These are phyloP conservation scores for Caenorhabditis panamensis DNA, from an alignment of 2,888 invertebrate genomes.

Conservation along the genomic window DNA sequence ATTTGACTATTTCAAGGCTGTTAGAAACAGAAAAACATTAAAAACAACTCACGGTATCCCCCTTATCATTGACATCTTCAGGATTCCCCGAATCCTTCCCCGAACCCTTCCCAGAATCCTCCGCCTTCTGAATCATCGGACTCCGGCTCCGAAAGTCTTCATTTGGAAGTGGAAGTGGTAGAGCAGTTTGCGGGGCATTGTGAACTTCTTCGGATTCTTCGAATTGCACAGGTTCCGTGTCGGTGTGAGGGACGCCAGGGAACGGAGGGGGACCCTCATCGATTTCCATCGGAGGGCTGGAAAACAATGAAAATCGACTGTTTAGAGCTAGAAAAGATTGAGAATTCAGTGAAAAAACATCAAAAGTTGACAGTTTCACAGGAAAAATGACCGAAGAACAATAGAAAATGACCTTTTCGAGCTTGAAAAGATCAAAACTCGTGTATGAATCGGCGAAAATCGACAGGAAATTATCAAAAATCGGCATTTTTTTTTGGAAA, in stretches of 20 bases:
- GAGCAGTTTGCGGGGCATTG: slow-evolving; percentile 5
- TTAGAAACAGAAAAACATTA: no score
- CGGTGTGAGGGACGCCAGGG: slow-evolving; percentile 1
- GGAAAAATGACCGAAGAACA: no score
- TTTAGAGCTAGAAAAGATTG: no score
- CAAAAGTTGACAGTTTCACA: no score
- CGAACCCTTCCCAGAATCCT: no score
- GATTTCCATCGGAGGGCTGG: slow-evolving; percentile 50
- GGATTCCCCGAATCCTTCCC: neutral
- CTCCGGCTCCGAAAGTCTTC: neutral
- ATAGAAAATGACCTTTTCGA: no score
- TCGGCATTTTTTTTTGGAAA: no score
- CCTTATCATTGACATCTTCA: slow-evolving; percentile 9
- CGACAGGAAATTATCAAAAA: no score
- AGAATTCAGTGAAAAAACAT: neutral
- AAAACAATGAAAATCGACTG: neutral
- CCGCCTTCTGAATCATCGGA: neutral
- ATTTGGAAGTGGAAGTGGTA: slow-evolving; percentile 1
- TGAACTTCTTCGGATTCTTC: slow-evolving; percentile 24
- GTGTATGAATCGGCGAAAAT: no score
- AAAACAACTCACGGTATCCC: slow-evolving; percentile 20
- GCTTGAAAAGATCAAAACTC: no score
- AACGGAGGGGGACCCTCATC: slow-evolving; percentile 60
- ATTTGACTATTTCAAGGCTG: no score
- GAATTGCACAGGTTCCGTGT: slow-evolving; percentile 1